Conservation (phyloP, 2,113 vertebrate genomes). For the Rhinogobius similis region DNA sequence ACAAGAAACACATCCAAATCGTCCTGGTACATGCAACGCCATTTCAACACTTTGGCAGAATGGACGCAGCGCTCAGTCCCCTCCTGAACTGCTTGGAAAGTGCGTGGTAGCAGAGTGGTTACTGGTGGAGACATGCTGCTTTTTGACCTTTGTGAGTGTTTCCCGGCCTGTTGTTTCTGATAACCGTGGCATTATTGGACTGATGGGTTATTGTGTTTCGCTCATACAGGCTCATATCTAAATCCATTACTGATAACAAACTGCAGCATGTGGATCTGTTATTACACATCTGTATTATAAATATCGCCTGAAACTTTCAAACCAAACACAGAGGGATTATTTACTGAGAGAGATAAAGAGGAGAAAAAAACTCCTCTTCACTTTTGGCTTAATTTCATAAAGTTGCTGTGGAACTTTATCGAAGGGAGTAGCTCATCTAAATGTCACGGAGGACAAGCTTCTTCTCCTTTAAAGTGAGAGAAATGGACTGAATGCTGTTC, state of each 20-base stretch:
- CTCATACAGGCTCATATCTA: conserved; percentile 17
- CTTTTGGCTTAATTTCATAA: no score
- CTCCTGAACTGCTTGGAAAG: conserved; percentile 20
- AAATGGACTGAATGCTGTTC: no score
- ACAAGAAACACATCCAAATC: conserved; percentile 47
- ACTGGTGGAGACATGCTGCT: conserved; percentile 4
- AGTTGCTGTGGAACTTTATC: no score
- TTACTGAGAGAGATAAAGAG: no score
- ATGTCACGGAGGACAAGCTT: no score
- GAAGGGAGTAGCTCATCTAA: no score
- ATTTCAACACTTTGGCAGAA: conserved; percentile 58
- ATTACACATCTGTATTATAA: neutral
- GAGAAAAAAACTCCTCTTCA: no score
- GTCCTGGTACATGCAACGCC: conserved; percentile 36
- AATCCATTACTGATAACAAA: conserved; percentile 9
- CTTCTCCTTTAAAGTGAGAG: no score
- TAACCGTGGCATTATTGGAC: conserved; percentile 38
- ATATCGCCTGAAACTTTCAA: neutral
- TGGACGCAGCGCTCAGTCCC: conserved; percentile 11
- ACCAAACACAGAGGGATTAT: no score
- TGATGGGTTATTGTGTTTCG: conserved; percentile 24
- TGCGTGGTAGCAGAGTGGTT: conserved; percentile 19
- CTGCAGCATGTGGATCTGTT: no score
- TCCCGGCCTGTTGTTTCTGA: conserved; percentile 30
- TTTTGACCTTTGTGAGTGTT: conserved; percentile 25